Conservation (phyloP, 2,888 invertebrate genomes). For the Phania funesta region DNA sequence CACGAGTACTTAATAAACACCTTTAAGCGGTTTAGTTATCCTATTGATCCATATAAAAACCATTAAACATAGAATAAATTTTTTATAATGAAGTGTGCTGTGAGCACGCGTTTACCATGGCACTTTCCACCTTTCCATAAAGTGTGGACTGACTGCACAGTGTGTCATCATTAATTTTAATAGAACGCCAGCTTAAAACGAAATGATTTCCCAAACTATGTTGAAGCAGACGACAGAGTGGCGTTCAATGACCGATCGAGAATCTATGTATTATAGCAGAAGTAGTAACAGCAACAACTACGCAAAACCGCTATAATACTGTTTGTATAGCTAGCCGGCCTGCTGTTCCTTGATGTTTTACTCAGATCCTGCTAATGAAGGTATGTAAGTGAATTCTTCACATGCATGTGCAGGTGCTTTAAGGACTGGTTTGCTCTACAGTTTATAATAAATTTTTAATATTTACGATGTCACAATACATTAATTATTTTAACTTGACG, state of each 20-base stretch:
- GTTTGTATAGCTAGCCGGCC: constrained; percentile 22
- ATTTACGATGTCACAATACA: constrained; percentile 67
- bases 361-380: constrained; percentile 11
- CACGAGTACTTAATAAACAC: background rate
- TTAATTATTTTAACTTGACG: constrained; percentile 62
- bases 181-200: constrained; percentile 51
- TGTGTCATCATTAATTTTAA: constrained; percentile 62
- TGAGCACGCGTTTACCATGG: constrained; percentile 60
- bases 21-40: constrained; percentile 2
- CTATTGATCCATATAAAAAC: background rate
- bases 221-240: background rate
- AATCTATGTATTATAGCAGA: constrained; percentile 28
- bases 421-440: constrained; percentile 50
- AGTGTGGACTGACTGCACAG: constrained; percentile 39
- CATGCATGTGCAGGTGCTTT: constrained; percentile 62
- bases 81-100: constrained; percentile 68
- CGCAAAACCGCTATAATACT: constrained; percentile 37
- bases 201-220: constrained; percentile 19
- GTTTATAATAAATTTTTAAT: constrained; percentile 62
- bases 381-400: constrained; percentile 15
- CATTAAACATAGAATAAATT: constrained; percentile 56
- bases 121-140: constrained; percentile 50
- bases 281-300: constrained; percentile 8
- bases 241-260: constrained; percentile 44
- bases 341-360: constrained; percentile 7